Conservation (phyloP, 1,140 invertebrate genomes). For the Pteromalus puparum region DNA sequence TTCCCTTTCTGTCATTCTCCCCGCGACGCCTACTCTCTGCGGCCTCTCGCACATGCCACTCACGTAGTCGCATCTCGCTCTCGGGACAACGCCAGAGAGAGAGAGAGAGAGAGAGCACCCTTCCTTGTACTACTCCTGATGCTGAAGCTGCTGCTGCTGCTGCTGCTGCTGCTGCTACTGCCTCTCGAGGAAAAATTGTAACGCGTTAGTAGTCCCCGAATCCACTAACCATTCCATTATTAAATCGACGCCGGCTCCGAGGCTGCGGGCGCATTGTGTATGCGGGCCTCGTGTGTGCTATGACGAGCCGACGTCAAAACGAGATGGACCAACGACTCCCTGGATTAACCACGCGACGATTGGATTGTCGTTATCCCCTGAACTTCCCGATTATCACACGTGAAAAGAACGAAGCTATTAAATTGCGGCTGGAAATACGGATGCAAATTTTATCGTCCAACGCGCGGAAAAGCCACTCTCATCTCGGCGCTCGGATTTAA, state of each 20-base stretch:
- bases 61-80: conserved; percentile 68
- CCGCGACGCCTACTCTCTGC: neutral
- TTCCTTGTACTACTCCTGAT: neutral
- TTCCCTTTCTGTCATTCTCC: conserved; percentile 57
- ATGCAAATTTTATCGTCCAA: conserved; percentile 12
- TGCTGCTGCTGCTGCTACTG: too few relatives aligned
- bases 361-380: conserved; percentile 30
- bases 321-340: neutral
- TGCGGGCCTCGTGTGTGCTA: conserved; percentile 44
- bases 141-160: too few relatives aligned
- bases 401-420: neutral
- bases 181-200: conserved; percentile 70
- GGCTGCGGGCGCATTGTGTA: conserved; percentile 46
- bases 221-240: conserved; percentile 75
- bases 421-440: neutral
- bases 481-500: conserved; percentile 53
- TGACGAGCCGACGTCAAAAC: conserved; percentile 35
- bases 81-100: conserved; percentile 17
- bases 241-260: conserved; percentile 69
- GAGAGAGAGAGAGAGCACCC: conserved; percentile 22
- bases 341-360: conserved; percentile 55
- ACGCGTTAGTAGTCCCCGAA: conserved; percentile 69
- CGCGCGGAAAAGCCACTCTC: neutral
- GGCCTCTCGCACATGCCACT: conserved; percentile 68
- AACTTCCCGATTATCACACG: neutral